Percentiles rank a stretch among this genome's conserved stretches.
phyloP scores from a whole-genome alignment of 2,113 vertebrate genomes.

The Ciconia boyciana region DNA sequence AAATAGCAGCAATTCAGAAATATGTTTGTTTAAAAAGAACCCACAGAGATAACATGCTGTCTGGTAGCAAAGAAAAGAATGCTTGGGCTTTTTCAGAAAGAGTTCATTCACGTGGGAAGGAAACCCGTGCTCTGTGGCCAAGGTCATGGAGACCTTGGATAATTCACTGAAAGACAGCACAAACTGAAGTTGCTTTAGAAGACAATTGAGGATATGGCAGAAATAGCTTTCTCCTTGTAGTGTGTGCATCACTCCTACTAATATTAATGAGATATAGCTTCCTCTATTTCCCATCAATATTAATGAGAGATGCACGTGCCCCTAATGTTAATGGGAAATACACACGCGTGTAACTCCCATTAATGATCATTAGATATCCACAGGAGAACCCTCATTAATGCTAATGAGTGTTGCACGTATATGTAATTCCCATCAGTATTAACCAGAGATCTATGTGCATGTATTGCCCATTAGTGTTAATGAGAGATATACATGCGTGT shows the following conservation, averaged over 20 bases:
- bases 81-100: not conserved
- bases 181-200: not conserved
- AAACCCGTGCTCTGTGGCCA: not conserved
- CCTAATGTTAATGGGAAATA: conserved; percentile 4
- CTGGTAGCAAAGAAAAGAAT: not conserved
- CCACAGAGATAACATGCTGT: not conserved
- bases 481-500: not conserved
- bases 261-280: not conserved
- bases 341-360: not conserved
- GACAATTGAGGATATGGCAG: not conserved
- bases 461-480: conserved; percentile 11
- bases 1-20: not conserved
- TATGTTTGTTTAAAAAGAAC: not conserved
- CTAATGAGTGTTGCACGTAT: not conserved
- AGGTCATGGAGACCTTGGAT: not conserved
- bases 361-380: conserved; percentile 32
- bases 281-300: not conserved
- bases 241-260: not conserved
- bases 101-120: not conserved
- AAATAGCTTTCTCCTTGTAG: not conserved
- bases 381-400: conserved; percentile 23
- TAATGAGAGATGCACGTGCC: not conserved
- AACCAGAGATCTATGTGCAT: not conserved
- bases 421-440: not conserved
- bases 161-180: not conserved